Evolutionary conservation across 2,888 invertebrate species (phyloP).

Genomic region (Eutolmus rufibarbis): DNA sequence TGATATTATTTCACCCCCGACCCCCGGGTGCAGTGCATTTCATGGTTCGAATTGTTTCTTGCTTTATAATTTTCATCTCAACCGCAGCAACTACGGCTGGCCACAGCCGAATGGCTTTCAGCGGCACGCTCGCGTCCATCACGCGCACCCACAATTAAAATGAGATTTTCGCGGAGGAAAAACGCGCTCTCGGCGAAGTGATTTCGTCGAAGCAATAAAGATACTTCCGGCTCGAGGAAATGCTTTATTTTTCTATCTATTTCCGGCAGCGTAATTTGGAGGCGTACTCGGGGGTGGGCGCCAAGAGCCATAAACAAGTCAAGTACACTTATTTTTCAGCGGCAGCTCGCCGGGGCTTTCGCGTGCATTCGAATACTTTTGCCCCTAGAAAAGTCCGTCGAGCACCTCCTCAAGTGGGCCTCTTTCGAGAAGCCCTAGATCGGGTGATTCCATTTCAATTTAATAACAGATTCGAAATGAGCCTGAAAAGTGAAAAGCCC

Average conservation of each 20-base stretch:
- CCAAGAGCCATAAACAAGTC: conserved; percentile 28
- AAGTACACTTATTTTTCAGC: conserved; percentile 29
- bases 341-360: background rate
- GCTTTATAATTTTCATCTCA: background rate
- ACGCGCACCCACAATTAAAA: background rate
- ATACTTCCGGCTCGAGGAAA: background rate
- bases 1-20: background rate
- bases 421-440: background rate
- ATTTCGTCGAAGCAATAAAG: conserved; percentile 10
- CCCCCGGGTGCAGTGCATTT: background rate
- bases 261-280: conserved; percentile 20
- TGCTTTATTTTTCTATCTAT: conserved; percentile 20
- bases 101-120: background rate
- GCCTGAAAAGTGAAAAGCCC: background rate
- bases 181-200: background rate
- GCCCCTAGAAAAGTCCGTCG: background rate
- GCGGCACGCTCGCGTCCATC: background rate
- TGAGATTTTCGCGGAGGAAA: background rate
- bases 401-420: background rate
- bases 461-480: conserved; percentile 25
- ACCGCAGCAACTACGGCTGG: background rate
- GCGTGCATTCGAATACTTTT: conserved; percentile 34
- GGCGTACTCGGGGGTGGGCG: background rate
- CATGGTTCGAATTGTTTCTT: background rate
- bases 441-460: conserved; percentile 20